Percentiles rank a stretch among this genome's conserved stretches.
Evolutionary conservation across 2,113 vertebrate species (phyloP).

Genomic region (Lipophrys pholis): DNA sequence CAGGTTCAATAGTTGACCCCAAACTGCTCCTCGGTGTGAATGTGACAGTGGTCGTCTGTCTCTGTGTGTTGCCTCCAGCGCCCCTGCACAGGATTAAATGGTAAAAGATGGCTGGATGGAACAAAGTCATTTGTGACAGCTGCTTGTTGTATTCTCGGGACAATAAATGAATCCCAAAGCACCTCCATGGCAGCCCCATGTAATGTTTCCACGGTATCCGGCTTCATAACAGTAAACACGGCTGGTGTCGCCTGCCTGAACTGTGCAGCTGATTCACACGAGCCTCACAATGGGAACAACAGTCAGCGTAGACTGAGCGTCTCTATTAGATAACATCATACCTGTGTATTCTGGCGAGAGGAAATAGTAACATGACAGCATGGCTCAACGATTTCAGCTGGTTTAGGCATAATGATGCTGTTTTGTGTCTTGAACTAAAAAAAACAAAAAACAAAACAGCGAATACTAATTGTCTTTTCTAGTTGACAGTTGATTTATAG

Average conservation of each 20-base stretch:
- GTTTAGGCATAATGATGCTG: not conserved
- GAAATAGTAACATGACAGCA: too few relatives aligned
- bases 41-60: too few relatives aligned
- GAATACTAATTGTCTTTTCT: not conserved
- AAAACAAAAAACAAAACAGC: not conserved
- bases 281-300: constrained; percentile 8
- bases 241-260: constrained; percentile 13
- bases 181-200: constrained; percentile 37
- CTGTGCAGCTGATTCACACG: constrained; percentile 13
- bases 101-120: too few relatives aligned
- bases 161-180: constrained; percentile 44
- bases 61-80: too few relatives aligned
- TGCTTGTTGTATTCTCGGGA: constrained; percentile 63
- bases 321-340: not conserved
- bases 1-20: too few relatives aligned
- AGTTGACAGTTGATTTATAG: not conserved
- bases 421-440: not conserved
- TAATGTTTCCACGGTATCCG: constrained; percentile 49
- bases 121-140: constrained; percentile 38
- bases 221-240: constrained; percentile 50
- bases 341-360: too few relatives aligned
- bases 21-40: too few relatives aligned
- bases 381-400: too few relatives aligned
- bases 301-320: not conserved
- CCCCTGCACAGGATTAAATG: too few relatives aligned